Base-by-base conservation (phyloP, 1,140 invertebrate species). In the Leptoteleia sp. region DNA sequence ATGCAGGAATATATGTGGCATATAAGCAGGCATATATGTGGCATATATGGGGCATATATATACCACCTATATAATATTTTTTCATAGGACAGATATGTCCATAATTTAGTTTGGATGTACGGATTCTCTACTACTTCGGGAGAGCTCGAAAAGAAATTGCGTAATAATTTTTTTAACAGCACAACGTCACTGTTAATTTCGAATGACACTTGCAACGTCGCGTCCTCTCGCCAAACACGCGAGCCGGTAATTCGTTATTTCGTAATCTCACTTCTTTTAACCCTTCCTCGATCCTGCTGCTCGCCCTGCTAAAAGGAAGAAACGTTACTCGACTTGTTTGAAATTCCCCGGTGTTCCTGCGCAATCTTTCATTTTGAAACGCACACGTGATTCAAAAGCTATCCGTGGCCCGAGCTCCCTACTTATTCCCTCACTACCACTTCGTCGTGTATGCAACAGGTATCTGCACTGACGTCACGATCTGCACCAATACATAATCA, bases 401-500 rank as follows among this genome's bases (percentile, higher is more conserved):
- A 67, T 33, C 37, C 55, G 40, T 19, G 61, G 11, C 43, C 29
- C 17, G 40, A 33, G 37, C 37, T 72, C 50, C 50, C 52, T 65
- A 50, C 67, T 75, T 67, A 65, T 65, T 67, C 52, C 27, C 13
- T 17, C 40, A 35, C 71, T 40, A 40, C 50, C 35, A 47, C 62
- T 22, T 16, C 40, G 27, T 76, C 62, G n/a, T n/a, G 71, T 76
- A 76, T 84, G 84, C 84, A 86, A 85, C 84, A 85, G 84, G 84
- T 85, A 85, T 83, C 76, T 27, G 70, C 22, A 15, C 64, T 83
- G 83, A 84, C 84, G 83, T 84, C 83, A 85, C 62, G 31, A 61
- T 71, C n/a, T n/a, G n/a, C 70, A 57, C 57, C 72, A 62, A 37
- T 52, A 55, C 48, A 68, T 31, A 67, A 50, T 48, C 50, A 40